These are phyloP conservation scores for Drosophila truncata DNA, from an alignment of 1,140 invertebrate genomes.

Conservation along the genomic window DNA sequence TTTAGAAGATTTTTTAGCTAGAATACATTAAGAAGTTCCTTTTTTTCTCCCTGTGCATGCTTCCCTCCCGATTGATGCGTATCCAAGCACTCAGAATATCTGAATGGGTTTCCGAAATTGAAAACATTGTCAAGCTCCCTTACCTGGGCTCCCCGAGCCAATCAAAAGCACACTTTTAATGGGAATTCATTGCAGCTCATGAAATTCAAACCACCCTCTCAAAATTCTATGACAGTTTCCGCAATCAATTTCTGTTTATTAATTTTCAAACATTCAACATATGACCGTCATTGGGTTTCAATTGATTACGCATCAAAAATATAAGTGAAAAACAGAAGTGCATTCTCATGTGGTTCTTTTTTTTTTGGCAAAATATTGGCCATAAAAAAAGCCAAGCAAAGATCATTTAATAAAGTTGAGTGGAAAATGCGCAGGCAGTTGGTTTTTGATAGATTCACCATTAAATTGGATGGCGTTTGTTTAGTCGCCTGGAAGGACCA, in stretches of 20 bases:
- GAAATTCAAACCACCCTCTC: conserved; percentile 30
- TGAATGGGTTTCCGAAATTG: conserved; percentile 28
- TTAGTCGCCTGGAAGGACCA: conserved; percentile 74
- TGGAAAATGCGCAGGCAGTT: conserved; percentile 46
- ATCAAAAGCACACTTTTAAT: conserved; percentile 42
- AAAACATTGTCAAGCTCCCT: conserved; percentile 31
- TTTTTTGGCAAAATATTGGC: not conserved
- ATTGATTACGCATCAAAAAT: conserved; percentile 23
- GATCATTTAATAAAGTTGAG: conserved; percentile 47
- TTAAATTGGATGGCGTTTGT: conserved; percentile 67
- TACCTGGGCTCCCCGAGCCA: conserved; percentile 9
- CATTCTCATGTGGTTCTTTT: not conserved
- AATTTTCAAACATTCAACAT: conserved; percentile 29
- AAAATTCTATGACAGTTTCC: conserved; percentile 3
- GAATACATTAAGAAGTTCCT: rapidly evolving
- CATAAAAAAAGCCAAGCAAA: conserved; percentile 19
- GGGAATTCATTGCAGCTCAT: conserved; percentile 26
- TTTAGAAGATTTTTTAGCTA: not conserved
- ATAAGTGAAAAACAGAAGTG: conserved; percentile 4
- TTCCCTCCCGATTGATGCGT: not conserved
- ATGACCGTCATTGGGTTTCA: conserved; percentile 10
- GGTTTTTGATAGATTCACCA: conserved; percentile 60
- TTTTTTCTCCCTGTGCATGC: conserved; percentile 1
- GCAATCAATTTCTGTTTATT: conserved; percentile 18
- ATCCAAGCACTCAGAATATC: conserved; percentile 20